phyloP scores from a whole-genome alignment of 1,140 invertebrate genomes.

The Trigoniulus corallinus region DNA sequence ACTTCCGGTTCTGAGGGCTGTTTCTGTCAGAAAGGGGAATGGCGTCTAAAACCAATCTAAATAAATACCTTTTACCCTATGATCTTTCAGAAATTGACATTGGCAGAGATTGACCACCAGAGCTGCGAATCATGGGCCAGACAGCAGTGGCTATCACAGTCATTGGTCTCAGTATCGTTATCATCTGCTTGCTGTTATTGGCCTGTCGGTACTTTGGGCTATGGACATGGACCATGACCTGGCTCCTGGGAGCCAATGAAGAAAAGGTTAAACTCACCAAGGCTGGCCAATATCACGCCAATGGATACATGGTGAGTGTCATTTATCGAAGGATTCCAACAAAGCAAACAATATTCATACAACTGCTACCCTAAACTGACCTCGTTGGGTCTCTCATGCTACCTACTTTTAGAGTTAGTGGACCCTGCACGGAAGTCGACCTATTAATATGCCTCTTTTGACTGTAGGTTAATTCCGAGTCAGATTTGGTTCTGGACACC shows the following conservation, averaged over 20 bases:
- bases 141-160: conserved; percentile 19
- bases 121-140: not conserved
- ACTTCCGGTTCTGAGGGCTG: too few species aligned
- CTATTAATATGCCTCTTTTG: not conserved
- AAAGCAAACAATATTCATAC: not conserved
- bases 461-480: conserved; percentile 42
- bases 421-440: too few species aligned
- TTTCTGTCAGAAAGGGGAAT: too few species aligned
- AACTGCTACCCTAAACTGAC: not conserved
- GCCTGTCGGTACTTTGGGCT: conserved; percentile 34
- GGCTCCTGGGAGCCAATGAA: conserved; percentile 39
- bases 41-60: too few species aligned
- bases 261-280: conserved; percentile 40
- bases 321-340: not conserved
- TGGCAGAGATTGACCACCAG: too few species aligned
- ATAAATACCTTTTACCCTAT: too few species aligned
- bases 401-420: too few species aligned
- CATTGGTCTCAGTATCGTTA: conserved; percentile 18
- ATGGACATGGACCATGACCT: conserved; percentile 32
- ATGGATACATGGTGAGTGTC: conserved; percentile 41
- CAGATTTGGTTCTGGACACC: conserved; percentile 41
- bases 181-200: conserved; percentile 19
- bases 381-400: not conserved
- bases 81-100: too few species aligned
- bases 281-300: conserved; percentile 37